phyloP scores from a whole-genome alignment of 2,888 invertebrate genomes.

The Toxonevra muliebris region DNA sequence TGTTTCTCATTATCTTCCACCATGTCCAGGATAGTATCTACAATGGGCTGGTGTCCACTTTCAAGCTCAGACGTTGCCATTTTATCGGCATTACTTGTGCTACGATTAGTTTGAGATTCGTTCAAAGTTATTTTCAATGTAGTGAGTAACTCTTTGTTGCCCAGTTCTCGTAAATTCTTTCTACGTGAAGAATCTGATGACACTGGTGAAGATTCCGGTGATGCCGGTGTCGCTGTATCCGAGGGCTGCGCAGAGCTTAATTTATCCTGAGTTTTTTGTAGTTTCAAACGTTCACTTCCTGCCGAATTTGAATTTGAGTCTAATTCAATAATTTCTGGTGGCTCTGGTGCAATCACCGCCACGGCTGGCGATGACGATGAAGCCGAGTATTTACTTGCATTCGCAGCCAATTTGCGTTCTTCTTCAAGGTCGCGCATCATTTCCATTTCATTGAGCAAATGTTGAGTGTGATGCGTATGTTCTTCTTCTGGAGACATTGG shows the following conservation, averaged over 20 bases:
- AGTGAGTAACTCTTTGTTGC: conserved; percentile 7
- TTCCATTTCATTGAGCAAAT: conserved; percentile 58
- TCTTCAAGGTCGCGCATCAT: conserved; percentile 56
- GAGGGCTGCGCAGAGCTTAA: conserved; percentile 20
- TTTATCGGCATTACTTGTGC: conserved; percentile 3
- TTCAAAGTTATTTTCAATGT: conserved; percentile 27
- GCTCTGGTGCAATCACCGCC: conserved; percentile 54
- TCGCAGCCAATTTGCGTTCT: conserved; percentile 54
- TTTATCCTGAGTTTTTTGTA: conserved; percentile 27
- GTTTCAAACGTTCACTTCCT: conserved; percentile 33
- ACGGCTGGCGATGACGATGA: conserved; percentile 58
- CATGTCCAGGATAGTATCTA: conserved; percentile 58
- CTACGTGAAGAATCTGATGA: conserved; percentile 11
- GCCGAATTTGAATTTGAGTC: conserved; percentile 60
- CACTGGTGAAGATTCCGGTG: conserved; percentile 34
- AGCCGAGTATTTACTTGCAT: conserved; percentile 54
- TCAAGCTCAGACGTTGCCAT: conserved; percentile 25
- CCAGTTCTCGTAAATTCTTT: conserved; percentile 15
- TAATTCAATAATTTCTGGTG: conserved; percentile 60
- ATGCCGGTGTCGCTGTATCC: conserved; percentile 30
- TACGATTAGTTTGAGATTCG: conserved; percentile 34
- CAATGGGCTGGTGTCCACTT: conserved; percentile 53
- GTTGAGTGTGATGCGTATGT: conserved; percentile 59
- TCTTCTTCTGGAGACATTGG: conserved; percentile 52
- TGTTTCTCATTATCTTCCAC: conserved; percentile 54